Evolutionary conservation across 2,888 invertebrate species (phyloP).

Genomic region (Selenia dentaria): DNA sequence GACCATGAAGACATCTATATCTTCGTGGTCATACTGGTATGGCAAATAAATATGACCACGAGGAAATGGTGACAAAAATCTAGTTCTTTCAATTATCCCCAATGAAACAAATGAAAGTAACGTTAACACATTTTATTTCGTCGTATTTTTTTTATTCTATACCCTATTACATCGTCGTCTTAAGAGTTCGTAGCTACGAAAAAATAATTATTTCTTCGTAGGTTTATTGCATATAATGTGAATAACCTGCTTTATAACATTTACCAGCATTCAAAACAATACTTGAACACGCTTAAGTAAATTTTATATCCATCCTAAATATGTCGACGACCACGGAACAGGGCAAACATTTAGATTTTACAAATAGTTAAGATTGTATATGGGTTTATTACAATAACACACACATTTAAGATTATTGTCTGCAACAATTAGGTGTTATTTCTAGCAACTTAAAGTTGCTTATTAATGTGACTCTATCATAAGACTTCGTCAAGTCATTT

Average conservation of each 20-base stretch:
- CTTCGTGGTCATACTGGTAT: too few species aligned
- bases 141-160: slow-evolving; percentile 35
- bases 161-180: slow-evolving; percentile 39
- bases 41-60: too few species aligned
- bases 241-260: not conserved
- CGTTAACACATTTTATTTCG: slow-evolving; percentile 52
- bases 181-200: too few species aligned
- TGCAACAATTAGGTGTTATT: slow-evolving; percentile 41
- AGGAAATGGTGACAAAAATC: too few species aligned
- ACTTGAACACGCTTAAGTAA: too few species aligned
- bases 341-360: slow-evolving; percentile 34
- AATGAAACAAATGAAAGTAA: slow-evolving; percentile 43
- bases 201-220: too few species aligned
- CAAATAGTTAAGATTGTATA: slow-evolving; percentile 24
- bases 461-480: not conserved
- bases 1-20: too few species aligned
- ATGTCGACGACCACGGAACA: slow-evolving; percentile 38
- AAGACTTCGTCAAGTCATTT: slow-evolving; percentile 12
- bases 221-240: not conserved
- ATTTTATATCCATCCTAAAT: not conserved
- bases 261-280: too few species aligned
- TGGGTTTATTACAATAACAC: slow-evolving; percentile 40
- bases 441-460: slow-evolving; percentile 27
- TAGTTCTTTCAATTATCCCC: too few species aligned
- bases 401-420: slow-evolving; percentile 50